Conservation (phyloP, 2,888 invertebrate species). For the Athetis lepigone region DNA sequence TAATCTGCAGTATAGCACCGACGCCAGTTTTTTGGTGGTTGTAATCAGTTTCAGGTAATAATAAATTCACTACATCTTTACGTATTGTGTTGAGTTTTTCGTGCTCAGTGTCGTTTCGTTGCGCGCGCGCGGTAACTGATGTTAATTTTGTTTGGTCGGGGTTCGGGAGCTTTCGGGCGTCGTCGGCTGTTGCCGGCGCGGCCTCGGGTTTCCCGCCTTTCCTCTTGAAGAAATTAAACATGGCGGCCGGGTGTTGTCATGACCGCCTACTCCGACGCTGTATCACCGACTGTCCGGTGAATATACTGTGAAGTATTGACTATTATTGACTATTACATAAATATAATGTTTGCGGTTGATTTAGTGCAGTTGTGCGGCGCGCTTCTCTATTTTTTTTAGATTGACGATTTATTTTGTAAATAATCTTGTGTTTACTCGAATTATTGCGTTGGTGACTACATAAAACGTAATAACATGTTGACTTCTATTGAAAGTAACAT, state of each 20-base stretch:
- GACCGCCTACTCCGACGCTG: constrained; percentile 73
- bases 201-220: constrained; percentile 85
- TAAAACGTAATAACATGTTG: background rate
- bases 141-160: constrained; percentile 66
- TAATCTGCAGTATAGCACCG: constrained; percentile 84
- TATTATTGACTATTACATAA: background rate
- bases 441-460: background rate
- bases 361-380: constrained; percentile 41
- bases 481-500: background rate
- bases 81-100: constrained; percentile 75
- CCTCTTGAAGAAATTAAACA: constrained; percentile 88
- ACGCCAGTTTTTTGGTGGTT: constrained; percentile 82
- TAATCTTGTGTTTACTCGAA: constrained; percentile 3
- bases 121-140: constrained; percentile 80
- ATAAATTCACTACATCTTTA: constrained; percentile 88
- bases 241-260: constrained; percentile 75
- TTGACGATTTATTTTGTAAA: constrained; percentile 18
- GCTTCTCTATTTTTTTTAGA: constrained; percentile 16
- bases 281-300: constrained; percentile 70
- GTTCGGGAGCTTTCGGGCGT: constrained; percentile 74
- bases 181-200: constrained; percentile 71
- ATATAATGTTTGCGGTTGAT: constrained; percentile 32
- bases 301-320: constrained; percentile 31
- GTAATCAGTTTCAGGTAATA: constrained; percentile 84
- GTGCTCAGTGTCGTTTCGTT: constrained; percentile 66